Base-by-base conservation (phyloP, 2,797 vertebrate genomes). In the Sebastes diaconus region DNA sequence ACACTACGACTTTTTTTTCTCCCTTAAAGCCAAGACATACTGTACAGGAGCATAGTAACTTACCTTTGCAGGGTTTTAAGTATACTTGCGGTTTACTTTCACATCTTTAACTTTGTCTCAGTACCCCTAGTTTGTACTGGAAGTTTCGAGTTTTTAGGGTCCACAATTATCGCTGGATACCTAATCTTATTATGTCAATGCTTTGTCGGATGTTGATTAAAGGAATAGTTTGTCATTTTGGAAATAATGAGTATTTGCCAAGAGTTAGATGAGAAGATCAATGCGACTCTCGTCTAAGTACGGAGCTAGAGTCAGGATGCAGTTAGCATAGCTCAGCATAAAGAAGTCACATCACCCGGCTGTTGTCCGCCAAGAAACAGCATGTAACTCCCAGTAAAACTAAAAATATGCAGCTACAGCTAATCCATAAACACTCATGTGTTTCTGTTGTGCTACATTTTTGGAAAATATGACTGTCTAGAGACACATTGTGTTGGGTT, bases 391-490 rank as follows among this genome's bases (percentile, higher is more conserved):
- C 16, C 42, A 18, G 42, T 50, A 20, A 50, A 50, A 50, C 42
- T 50, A 50, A 50, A 50, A 50, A 20, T 68, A 32, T 59, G 30
- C 27, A 79, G 61, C 25, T 30, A 67, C 65, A 77, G 39, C 46
- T 54, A 32, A 77, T 55, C 76, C 32, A 55, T 52, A 55, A 77
- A 76, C 75, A 71, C 59, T 61, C 59, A 66, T 18, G 36, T 32
- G 14, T 60, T 63, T 65, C n/a, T 55, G 24, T 67, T 32, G 18
- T 68, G 32, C 22, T 68, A 13, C 14, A 27, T 57, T 84, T n/a
- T 78, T 1, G 29, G 36, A 79, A 75, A 73, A 50, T 75, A 71
- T 60, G 24, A 50, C 73, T 57, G 24, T 76, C 52, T 67, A 68
- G 66, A 55, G 76, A 82, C 46, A 42, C 30, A 67, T 76, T 69